These are phyloP conservation scores for Coluber constrictor DNA, from an alignment of 2,797 vertebrate genomes.

Conservation along the genomic window DNA sequence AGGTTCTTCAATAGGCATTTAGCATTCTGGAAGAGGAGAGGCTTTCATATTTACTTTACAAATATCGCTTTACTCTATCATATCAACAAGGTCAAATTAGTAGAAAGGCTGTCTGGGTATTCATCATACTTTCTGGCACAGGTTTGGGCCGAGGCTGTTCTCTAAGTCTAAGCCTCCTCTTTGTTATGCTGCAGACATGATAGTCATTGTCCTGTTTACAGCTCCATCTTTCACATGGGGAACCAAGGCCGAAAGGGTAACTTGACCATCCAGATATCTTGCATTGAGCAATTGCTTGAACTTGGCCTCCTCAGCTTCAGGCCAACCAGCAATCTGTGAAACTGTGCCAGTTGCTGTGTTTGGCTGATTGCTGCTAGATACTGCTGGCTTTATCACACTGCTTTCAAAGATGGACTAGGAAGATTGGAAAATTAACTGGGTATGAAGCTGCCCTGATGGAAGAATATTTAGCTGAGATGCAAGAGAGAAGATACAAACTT, in stretches of 20 bases:
- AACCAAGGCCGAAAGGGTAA: neutral
- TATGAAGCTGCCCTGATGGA: neutral
- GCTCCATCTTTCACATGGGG: neutral
- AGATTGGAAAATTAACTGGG: neutral
- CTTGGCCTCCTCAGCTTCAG: neutral
- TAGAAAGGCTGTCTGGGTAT: neutral
- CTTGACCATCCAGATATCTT: neutral
- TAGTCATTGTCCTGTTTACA: neutral
- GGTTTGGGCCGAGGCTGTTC: neutral
- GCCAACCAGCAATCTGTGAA: neutral
- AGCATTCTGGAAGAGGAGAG: constrained; percentile 6
- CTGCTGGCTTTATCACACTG: neutral
- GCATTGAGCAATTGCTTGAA: neutral
- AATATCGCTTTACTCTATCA: neutral
- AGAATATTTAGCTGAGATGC: neutral
- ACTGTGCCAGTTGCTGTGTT: neutral
- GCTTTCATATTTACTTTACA: constrained; percentile 39
- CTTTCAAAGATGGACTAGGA: neutral
- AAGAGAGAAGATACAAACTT: neutral
- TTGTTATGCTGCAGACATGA: neutral
- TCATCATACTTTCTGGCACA: neutral
- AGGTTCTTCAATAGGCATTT: constrained; percentile 3
- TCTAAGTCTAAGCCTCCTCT: neutral
- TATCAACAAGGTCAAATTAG: constrained; percentile 30
- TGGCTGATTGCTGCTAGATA: neutral